Percentiles rank a stretch among this genome's conserved stretches.
These are phyloP conservation scores for Colistium nudipinnis DNA, from an alignment of 2,113 vertebrate species.

Conservation along the genomic window DNA sequence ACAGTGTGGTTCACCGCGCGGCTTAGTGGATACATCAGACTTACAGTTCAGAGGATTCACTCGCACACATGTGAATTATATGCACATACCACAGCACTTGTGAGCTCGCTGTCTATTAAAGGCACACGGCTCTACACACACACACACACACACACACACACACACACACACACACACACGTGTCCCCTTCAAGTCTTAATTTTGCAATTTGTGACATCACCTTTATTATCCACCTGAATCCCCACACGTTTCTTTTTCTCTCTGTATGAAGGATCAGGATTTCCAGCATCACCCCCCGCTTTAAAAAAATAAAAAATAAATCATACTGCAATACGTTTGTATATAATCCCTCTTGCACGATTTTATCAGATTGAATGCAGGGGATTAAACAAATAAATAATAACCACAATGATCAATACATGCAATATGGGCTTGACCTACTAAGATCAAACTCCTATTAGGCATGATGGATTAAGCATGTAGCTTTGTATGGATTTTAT, in stretches of 20 bases:
- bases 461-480: conserved; percentile 19
- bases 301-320: no score
- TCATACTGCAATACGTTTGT: background rate
- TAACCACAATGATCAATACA: conserved; percentile 27
- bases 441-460: conserved; percentile 25
- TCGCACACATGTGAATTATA: conserved; percentile 4
- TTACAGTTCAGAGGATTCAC: conserved; percentile 4
- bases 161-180: no score
- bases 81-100: background rate
- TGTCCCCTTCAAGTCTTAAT: conserved; percentile 24
- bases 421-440: conserved; percentile 32
- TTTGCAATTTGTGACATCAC: conserved; percentile 28
- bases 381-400: conserved; percentile 18
- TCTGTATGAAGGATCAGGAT: background rate
- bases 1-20: conserved; percentile 13
- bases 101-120: background rate
- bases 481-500: conserved; percentile 27
- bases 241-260: background rate
- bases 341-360: background rate
- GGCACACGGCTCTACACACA: conserved; percentile 3
- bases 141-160: no score
- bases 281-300: no score
- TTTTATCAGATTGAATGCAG: background rate
- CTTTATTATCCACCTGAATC: conserved; percentile 26
- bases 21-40: conserved; percentile 8